Base-by-base conservation (phyloP, 2,113 vertebrate species). In the Dromaius novaehollandiae region DNA sequence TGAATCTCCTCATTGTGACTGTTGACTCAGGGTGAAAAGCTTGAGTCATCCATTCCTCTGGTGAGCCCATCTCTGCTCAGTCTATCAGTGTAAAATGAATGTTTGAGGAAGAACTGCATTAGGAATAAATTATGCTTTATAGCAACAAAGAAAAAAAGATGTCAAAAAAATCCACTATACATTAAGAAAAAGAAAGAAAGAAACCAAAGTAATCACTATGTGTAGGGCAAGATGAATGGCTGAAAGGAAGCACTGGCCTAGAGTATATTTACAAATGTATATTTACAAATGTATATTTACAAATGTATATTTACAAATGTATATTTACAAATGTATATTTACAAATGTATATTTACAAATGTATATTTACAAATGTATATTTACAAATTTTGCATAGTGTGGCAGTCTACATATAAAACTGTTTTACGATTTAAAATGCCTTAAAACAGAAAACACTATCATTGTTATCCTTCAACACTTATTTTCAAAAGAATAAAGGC, bases 1-100 rank as follows among this genome's bases (percentile, higher is more conserved):
- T 82, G 80, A 96, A 97, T 97, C 82, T 84, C 82, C 61, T 94
- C 80, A 78, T 90, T 96, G 91, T 94, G 90, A 96, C 95, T 81
- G 63, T 83, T 97, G 95, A 97, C 86, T 97, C 96, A 97, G 88
- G 50, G 74, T 63, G 70, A 90, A 90, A 88, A 89, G 65, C 64
- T 51, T 93, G 95, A 97, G 77, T 97, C 94, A 97, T 66, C 76
- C 74, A 89, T 94, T 94, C 86, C 91, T 80, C 77, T 28, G n/a
- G 48, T 86, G 82, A 94, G 50, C 90, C 70, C 83, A 84, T 36
- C 83, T 63, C 77, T 76, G 42, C 91, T 79, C 65, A 86, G 88
- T 79, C 91, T 89, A 90, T 28, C 79, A 21, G 71, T 0, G 3
- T 34, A 58, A 70, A 78, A 5, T 0, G 9, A 76, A 77, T 19